Base-by-base conservation (phyloP, 2,888 invertebrate genomes). In the Scrobipalpa costella region DNA sequence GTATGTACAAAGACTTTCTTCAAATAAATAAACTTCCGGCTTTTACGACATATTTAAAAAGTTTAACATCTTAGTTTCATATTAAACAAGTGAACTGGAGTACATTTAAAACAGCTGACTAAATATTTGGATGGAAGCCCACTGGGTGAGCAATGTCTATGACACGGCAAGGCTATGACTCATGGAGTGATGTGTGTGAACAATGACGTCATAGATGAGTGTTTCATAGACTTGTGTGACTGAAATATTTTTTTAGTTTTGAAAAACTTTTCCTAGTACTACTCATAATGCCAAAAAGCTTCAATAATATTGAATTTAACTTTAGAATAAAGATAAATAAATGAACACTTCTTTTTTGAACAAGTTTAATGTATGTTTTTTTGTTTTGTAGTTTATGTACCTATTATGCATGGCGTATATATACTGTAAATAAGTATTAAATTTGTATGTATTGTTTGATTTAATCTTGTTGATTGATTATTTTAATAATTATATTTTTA, bases 81-180 rank as follows among this genome's bases (percentile, higher is more conserved):
- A n/a, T n/a, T n/a, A 15, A 15, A n/a, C 15, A 44, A 44, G n/a
- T 13, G 13, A 13, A n/a, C 15, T n/a, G n/a, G 2, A 44, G n/a
- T 44, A 44, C n/a, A 44, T 44, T n/a, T 50, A 9, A 50, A 50
- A 17, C 50, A 50, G 6, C 50, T 50, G 50, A 50, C 19, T 50
- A 50, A 50, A 50, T 15, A 44, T 15, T 50, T 19, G 19, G 50
- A 50, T 50, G 17, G 19, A 21, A 50, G 50, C 50, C 50, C 50
- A 50, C 8, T 50, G 50, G 21, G 50, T 50, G 50, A 50, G 50
- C 19, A 15, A 21, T 17, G 9, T n/a, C 34, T 57, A 57, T 57
- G 57, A 17, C 44, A 44, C n/a, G 44, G 15, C n/a, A 15, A 3
- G 5, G n/a, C 2, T 44, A 5, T 44, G 44, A 44, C 44, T 44